A percentile compares a stretch with the other conserved stretches of the same genome.
phyloP scores from a whole-genome alignment of 1,140 invertebrate species.

The Drosophila littoralis region DNA sequence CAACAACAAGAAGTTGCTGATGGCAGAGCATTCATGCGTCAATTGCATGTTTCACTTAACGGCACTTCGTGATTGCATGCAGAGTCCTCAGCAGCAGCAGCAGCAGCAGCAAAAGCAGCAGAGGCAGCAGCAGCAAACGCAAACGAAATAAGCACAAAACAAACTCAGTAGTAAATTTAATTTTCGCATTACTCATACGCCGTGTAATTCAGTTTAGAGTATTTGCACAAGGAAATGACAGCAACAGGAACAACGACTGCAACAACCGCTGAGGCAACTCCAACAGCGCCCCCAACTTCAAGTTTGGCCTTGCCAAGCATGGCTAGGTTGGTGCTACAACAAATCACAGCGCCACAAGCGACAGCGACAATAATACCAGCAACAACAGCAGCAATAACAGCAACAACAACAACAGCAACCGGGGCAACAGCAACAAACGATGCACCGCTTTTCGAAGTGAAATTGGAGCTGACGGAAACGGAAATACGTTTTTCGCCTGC shows the following conservation, averaged over 20 bases:
- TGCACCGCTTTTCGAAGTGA: conserved; percentile 82
- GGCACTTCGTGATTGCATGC: conserved; percentile 82
- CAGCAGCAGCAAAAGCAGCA: background rate
- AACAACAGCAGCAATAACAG: conserved; percentile 27
- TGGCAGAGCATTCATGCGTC: conserved; percentile 74
- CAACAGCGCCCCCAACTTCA: conserved; percentile 16
- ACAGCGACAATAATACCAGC: conserved; percentile 34
- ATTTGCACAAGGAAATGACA: conserved; percentile 84
- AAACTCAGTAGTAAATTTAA: conserved; percentile 80
- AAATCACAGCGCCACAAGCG: conserved; percentile 63
- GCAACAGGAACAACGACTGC: conserved; percentile 38
- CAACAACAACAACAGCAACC: conserved; percentile 8
- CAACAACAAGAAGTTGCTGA: conserved; percentile 57
- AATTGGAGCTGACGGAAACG: conserved; percentile 82
- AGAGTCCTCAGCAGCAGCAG: conserved; percentile 30
- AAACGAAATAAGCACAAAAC: conserved; percentile 75
- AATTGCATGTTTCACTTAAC: conserved; percentile 82
- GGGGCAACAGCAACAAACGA: conserved; percentile 41
- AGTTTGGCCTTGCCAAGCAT: conserved; percentile 40
- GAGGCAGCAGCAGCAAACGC: conserved; percentile 8
- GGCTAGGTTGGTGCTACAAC: conserved; percentile 61
- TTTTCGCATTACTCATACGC: conserved; percentile 84
- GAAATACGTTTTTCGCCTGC: conserved; percentile 82
- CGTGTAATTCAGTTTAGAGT: conserved; percentile 83
- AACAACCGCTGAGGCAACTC: conserved; percentile 11